Evolutionary conservation across 2,888 invertebrate species (phyloP).

Genomic region (Himalopsyche anomala): DNA sequence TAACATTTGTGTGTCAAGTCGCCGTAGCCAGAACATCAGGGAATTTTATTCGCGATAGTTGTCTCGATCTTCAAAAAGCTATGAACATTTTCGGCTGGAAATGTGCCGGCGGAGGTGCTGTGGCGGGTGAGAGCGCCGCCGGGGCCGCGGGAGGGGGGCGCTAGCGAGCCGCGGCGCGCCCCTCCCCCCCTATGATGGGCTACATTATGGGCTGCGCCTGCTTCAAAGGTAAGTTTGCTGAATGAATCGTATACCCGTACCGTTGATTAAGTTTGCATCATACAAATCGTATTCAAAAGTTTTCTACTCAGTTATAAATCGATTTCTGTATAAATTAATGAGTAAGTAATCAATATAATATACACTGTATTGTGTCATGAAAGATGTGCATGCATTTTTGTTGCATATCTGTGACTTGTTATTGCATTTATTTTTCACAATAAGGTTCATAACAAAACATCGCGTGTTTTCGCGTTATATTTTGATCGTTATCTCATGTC

Average conservation of each 20-base stretch:
- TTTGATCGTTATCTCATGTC: background rate
- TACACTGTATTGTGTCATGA: too few relatives aligned
- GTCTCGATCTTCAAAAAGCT: background rate
- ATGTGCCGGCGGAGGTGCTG: constrained; percentile 71
- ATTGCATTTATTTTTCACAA: too few relatives aligned
- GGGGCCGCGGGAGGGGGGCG: constrained; percentile 70
- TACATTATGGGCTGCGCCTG: constrained; percentile 96
- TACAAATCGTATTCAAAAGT: too few relatives aligned
- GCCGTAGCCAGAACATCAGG: constrained; percentile 48
- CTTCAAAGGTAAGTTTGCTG: constrained; percentile 85
- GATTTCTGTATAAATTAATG: too few relatives aligned
- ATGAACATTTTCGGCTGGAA: constrained; percentile 65
- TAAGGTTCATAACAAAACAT: background rate
- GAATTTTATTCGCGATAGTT: background rate
- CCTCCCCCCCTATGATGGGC: constrained; percentile 86
- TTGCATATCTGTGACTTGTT: too few relatives aligned
- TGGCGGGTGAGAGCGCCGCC: constrained; percentile 61
- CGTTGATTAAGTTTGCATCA: background rate
- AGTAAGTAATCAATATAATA: too few relatives aligned
- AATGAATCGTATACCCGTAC: background rate
- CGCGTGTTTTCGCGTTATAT: background rate
- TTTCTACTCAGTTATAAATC: too few relatives aligned
- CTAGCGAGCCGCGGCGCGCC: constrained; percentile 71
- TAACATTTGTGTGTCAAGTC: constrained; percentile 39
- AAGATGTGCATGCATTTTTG: too few relatives aligned